A percentile compares a stretch with the other conserved stretches of the same genome.
phyloP scores from a whole-genome alignment of 2,888 invertebrate genomes.

The Standfussiana lucernea region DNA sequence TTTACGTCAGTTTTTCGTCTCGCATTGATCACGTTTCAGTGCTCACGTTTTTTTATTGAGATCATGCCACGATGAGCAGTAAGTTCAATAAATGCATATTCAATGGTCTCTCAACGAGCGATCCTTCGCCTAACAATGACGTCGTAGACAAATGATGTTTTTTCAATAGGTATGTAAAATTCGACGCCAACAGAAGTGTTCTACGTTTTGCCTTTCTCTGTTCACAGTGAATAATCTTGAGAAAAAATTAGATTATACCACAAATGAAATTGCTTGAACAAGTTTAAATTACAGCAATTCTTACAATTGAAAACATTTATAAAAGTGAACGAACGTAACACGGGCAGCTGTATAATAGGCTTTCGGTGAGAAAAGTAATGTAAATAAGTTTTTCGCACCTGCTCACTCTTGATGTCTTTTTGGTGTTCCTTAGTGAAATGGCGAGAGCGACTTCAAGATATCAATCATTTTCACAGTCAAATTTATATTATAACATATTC shows the following conservation, averaged over 20 bases:
- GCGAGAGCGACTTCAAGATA: slow-evolving; percentile 29
- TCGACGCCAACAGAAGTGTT: slow-evolving; percentile 24
- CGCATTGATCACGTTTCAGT: slow-evolving; percentile 38
- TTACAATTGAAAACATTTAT: slow-evolving; percentile 79
- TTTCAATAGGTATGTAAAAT: slow-evolving; percentile 43
- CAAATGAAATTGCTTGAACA: slow-evolving; percentile 75
- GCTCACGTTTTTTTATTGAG: slow-evolving; percentile 49
- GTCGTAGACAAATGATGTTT: slow-evolving; percentile 44
- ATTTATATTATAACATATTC: slow-evolving; percentile 6
- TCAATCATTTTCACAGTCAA: slow-evolving; percentile 29
- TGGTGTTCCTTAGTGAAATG: slow-evolving; percentile 65
- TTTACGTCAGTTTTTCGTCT: slow-evolving; percentile 35
- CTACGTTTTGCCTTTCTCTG: slow-evolving; percentile 44
- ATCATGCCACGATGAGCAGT: slow-evolving; percentile 52
- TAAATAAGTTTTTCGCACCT: slow-evolving; percentile 81
- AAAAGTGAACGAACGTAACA: slow-evolving; percentile 73
- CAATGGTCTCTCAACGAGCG: slow-evolving; percentile 33
- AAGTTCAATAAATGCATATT: slow-evolving; percentile 60
- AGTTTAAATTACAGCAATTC: slow-evolving; percentile 80
- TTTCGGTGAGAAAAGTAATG: slow-evolving; percentile 76
- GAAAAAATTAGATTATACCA: slow-evolving; percentile 64
- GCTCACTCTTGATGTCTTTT: slow-evolving; percentile 76
- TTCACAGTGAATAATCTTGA: slow-evolving; percentile 46
- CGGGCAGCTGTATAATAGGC: slow-evolving; percentile 78
- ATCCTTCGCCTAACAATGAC: slow-evolving; percentile 32